Base-by-base conservation (phyloP, 1,140 invertebrate genomes). In the Bombus cullumanus region DNA sequence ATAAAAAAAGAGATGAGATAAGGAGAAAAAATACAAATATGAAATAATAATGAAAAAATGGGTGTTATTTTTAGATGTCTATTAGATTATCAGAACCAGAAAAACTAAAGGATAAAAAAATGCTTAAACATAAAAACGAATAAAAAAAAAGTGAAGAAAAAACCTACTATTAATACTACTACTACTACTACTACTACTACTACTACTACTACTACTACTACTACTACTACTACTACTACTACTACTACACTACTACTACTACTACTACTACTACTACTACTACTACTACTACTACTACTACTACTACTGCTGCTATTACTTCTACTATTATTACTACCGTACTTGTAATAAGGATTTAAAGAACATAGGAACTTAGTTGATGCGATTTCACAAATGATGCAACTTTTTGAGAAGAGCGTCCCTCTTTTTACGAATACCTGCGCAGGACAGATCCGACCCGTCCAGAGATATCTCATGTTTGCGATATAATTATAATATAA, bases 51-150 rank as follows among this genome's bases (percentile, higher is more conserved):
- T 87, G 89, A 94, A 92, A 92, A 93, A 94, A 93, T 94, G 92
- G 92, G 92, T 94, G 93, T 94, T 94, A 94, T 94, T 94, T 94
- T 94, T 94, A 94, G 94, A 94, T 94, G 94, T 94, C 92, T 94
- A 92, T 94, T 94, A 94, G 93, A 94, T 93, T 93, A 94, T 92
- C 92, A 92, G 92, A 93, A 94, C 87, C 90, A 93, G 91, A 93
- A 92, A 90, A 90, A 83, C 78, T 90, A 90, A 93, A 93, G 83
- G 66, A 92, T 90, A 88, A 91, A 92, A 92, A 93, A 93, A 94
- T 90, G 87, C 89, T 93, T 93, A 91, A 91, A 89, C 89, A 91
- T 91, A 93, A 93, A 92, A 92, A 91, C 68, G 88, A 92, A 89
- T 85, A 91, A 91, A 91, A 91, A 92, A 89, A 71, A 92, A 71